A percentile compares a stretch with the other conserved stretches of the same genome.
These are phyloP conservation scores for Sinosuthora webbiana DNA, from an alignment of 2,113 vertebrate genomes.

Conservation along the genomic window DNA sequence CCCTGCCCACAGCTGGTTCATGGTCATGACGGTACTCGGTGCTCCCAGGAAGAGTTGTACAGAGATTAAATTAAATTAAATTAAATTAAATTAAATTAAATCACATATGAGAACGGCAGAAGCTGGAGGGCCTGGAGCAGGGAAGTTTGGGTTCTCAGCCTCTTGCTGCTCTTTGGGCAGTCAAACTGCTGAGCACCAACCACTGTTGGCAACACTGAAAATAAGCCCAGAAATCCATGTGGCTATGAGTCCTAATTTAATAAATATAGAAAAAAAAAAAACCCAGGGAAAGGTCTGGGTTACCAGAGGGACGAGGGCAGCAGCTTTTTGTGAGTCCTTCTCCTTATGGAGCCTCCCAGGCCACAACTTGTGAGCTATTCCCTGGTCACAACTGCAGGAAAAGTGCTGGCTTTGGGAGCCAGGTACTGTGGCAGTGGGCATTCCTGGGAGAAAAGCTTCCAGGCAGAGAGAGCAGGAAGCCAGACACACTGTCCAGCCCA, in stretches of 20 bases:
- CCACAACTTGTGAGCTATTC: accelerated
- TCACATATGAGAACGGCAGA: neutral
- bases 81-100: neutral
- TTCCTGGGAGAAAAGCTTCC: neutral
- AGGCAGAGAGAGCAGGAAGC: neutral
- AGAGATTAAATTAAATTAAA: neutral
- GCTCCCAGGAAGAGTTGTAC: neutral
- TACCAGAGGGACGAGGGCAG: neutral
- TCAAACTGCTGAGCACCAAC: neutral
- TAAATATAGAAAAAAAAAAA: neutral
- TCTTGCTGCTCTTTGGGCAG: neutral
- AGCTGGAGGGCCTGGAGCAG: neutral
- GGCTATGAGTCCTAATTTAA: neutral
- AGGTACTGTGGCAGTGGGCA: neutral
- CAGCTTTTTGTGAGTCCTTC: neutral
- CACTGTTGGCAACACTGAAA: neutral
- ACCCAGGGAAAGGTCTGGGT: neutral
- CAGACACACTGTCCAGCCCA: neutral
- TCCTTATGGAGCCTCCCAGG: neutral
- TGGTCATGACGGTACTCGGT: neutral
- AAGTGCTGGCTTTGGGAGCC: neutral
- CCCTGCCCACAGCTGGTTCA: neutral
- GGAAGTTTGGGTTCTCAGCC: neutral
- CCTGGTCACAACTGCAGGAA: neutral
- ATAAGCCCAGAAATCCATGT: neutral